Base-by-base conservation (phyloP, 2,888 invertebrate genomes). In the Pardosa pseudoannulata region DNA sequence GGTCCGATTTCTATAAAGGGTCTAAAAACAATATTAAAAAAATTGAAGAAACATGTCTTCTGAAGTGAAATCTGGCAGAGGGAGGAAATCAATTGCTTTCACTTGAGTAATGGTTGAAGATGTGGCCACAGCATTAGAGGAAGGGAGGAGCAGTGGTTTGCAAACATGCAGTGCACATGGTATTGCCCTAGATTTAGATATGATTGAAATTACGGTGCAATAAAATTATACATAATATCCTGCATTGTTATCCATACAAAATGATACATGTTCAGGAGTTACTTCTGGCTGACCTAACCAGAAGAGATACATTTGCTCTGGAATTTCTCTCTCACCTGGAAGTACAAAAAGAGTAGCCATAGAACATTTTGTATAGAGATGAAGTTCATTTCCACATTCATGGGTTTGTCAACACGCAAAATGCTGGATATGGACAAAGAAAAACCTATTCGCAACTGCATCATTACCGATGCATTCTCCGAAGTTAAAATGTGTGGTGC, bases 391-490 rank as follows among this genome's bases (percentile, higher is more conserved):
- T 73, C 7, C 11, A 13, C 23, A 36, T 36, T 11, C 36, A 36
- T 11, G 36, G 19, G 9, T 29, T 29, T 50, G 50, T 72, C 32
- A 50, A 56, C 19, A 56, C 31, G 9, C 50, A 72, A n/a, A 46
- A 71, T 71, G 27, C n/a, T n/a, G 50, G 16, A 72, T 72, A 50
- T 50, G 16, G 72, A 28, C 31, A 72, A 50, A 0, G 31, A 50
- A 56, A 72, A 72, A 56, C 28, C 19, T 0, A 41, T 56, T 72
- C 29, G 31, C 7, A 31, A n/a, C n/a, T 56, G 7, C 3, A 72
- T 50, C 72, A 72, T 19, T 50, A 28, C 39, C 46, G 3, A 39
- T 46, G 39, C 29, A 41, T 29, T 31, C 19, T 29, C 29, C 19
- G 31, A 50, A 29, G 1, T 23, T 56, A 19, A 50, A 28, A n/a